Conservation (phyloP, 2,113 vertebrate species). For the Leptobrachium leishanense region DNA sequence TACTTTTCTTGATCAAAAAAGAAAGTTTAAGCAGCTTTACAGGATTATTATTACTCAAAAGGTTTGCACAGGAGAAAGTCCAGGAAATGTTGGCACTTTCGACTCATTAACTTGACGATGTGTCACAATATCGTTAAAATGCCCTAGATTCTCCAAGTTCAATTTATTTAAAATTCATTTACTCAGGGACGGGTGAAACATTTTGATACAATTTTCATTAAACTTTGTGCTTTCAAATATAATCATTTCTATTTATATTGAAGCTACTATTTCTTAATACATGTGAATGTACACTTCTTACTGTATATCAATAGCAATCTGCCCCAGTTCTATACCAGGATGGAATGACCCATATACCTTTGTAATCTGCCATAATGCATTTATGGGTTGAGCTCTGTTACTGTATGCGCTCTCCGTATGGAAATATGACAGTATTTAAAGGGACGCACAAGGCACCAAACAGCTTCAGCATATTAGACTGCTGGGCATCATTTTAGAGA, state of each 20-base stretch:
- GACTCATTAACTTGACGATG: conserved; percentile 16
- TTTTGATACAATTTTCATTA: background rate
- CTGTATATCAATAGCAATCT: too few relatives aligned
- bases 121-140: conserved; percentile 34
- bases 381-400: too few relatives aligned
- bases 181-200: conserved; percentile 7
- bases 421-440: too few relatives aligned
- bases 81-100: conserved; percentile 6
- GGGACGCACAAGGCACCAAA: too few relatives aligned
- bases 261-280: too few relatives aligned
- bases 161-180: background rate
- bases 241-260: background rate
- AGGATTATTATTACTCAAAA: conserved; percentile 3
- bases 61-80: conserved; percentile 12
- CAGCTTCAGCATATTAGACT: too few relatives aligned
- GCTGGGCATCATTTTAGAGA: too few relatives aligned
- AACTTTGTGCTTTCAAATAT: background rate
- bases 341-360: too few relatives aligned
- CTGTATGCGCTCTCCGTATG: too few relatives aligned
- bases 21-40: background rate
- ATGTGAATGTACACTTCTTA: too few relatives aligned
- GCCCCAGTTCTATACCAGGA: too few relatives aligned
- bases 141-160: conserved; percentile 14
- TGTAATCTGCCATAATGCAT: too few relatives aligned
- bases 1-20: background rate